Base-by-base conservation (phyloP, 2,797 vertebrate genomes). In the Percopsis omiscomaycus region DNA sequence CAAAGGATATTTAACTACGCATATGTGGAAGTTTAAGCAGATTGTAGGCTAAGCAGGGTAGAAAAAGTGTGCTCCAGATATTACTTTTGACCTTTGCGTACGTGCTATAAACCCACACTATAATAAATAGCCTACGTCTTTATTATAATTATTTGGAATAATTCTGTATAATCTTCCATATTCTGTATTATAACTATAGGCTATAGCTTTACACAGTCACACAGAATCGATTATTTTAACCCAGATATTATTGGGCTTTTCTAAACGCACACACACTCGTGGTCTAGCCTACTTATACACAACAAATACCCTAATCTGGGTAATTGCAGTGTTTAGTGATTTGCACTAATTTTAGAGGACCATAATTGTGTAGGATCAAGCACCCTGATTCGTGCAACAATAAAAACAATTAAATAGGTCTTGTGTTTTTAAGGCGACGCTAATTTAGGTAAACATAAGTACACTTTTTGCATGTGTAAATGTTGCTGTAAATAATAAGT, bases 281-380 rank as follows among this genome's bases (percentile, higher is more conserved):
- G 55, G 62, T 46, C 59, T 65, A 66, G 62, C 50, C 64, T 70
- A 57, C 14, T 45, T 67, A 58, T 49, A 47, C 51, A 58, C 62
- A 62, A 68, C 71, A 77, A 70, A 64, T 49, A 55, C 57, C 59
- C 68, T 46, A 47, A 71, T 81, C 74, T 50, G 47, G 44, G 73
- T 70, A 57, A 74, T 59, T 78, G 55, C 61, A 5, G 45, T 29
- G 76, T 77, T 86, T 75, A 53, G 32, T 37, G 32, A 6, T 5
- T 37, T 37, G 32, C 32, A 37, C 62, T 61, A 0, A 28, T 83
- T 79, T 85, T 69, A 81, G 81, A 82, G 71, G 62, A 73, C 78
- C 68, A 59, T 76, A 68, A 74, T 65, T 69, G 66, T 63, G 72
- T 73, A 59, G 63, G 60, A 50, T 22, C 54, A 42, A 15, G 37